A percentile compares a stretch with the other conserved stretches of the same genome.
These are phyloP conservation scores for Byasa hedistus DNA, from an alignment of 2,888 invertebrate species.

Conservation along the genomic window DNA sequence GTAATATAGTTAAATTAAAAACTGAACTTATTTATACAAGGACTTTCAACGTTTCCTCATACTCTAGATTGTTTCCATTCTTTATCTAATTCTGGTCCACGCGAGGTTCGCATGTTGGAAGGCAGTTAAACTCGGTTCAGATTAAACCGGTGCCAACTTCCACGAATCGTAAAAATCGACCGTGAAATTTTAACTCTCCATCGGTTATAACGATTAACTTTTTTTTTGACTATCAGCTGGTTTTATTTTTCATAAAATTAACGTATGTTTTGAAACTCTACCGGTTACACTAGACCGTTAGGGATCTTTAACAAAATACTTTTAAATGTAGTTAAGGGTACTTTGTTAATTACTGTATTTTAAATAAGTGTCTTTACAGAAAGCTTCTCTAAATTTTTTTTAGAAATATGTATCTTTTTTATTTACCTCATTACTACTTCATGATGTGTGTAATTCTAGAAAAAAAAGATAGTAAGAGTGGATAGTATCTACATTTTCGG, in stretches of 20 bases:
- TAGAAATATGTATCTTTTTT: too few species aligned
- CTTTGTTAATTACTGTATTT: too few species aligned
- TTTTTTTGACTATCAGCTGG: constrained; percentile 16
- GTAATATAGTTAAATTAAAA: background rate
- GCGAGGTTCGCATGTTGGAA: constrained; percentile 57
- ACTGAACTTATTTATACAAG: constrained; percentile 37
- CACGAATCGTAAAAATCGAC: constrained; percentile 75
- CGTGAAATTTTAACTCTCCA: constrained; percentile 74
- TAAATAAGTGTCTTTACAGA: too few species aligned
- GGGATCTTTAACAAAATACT: background rate
- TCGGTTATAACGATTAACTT: constrained; percentile 54
- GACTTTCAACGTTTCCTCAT: constrained; percentile 47
- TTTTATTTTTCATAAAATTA: constrained; percentile 13
- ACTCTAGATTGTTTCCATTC: constrained; percentile 53
- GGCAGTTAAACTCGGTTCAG: constrained; percentile 65
- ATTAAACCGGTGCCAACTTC: constrained; percentile 75
- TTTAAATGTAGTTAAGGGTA: background rate
- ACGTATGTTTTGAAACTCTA: constrained; percentile 6
- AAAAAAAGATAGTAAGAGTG: too few species aligned
- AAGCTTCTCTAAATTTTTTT: too few species aligned
- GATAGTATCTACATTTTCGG: too few species aligned
- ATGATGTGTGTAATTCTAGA: too few species aligned
- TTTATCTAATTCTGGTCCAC: constrained; percentile 50
- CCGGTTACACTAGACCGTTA: background rate
- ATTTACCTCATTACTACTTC: too few species aligned